phyloP scores from a whole-genome alignment of 2,888 invertebrate genomes.

The Andrena flavipes region DNA sequence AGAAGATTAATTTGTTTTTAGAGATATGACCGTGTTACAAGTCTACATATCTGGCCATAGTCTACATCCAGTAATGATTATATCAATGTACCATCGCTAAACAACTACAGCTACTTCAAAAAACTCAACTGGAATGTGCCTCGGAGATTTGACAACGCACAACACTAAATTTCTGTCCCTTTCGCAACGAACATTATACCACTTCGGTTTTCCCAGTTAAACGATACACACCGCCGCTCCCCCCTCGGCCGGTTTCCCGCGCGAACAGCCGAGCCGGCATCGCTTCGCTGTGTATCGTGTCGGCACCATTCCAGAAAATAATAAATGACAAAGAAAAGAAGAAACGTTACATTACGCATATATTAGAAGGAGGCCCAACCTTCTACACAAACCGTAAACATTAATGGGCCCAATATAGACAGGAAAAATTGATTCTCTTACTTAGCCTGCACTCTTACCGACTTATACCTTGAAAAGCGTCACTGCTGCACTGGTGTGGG shows the following conservation, averaged over 20 bases:
- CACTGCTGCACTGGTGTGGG: constrained; percentile 92
- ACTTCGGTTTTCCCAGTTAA: background rate
- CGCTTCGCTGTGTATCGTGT: background rate
- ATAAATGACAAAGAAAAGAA: constrained; percentile 73
- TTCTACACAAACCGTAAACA: constrained; percentile 67
- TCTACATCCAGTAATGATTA: constrained; percentile 70
- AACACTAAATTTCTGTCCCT: constrained; percentile 10
- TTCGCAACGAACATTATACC: background rate
- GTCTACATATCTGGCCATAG: constrained; percentile 79
- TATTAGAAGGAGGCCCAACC: constrained; percentile 62
- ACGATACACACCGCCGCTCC: background rate
- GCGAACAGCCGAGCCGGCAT: background rate
- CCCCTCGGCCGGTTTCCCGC: background rate
- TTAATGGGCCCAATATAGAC: constrained; percentile 56
- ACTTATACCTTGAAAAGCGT: constrained; percentile 78
- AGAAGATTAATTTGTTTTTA: constrained; percentile 78
- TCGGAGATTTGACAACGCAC: constrained; percentile 56
- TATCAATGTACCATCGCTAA: constrained; percentile 81
- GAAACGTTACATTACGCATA: constrained; percentile 68
- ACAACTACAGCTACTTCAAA: constrained; percentile 80
- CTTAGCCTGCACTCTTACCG: constrained; percentile 68
- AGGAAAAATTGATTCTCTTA: constrained; percentile 63
- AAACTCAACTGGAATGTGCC: constrained; percentile 83
- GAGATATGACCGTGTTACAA: constrained; percentile 78
- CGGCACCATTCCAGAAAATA: constrained; percentile 79